A percentile compares a stretch with the other conserved stretches of the same genome.
phyloP scores from a whole-genome alignment of 2,797 vertebrate species.

The Melanotaenia boesemani region DNA sequence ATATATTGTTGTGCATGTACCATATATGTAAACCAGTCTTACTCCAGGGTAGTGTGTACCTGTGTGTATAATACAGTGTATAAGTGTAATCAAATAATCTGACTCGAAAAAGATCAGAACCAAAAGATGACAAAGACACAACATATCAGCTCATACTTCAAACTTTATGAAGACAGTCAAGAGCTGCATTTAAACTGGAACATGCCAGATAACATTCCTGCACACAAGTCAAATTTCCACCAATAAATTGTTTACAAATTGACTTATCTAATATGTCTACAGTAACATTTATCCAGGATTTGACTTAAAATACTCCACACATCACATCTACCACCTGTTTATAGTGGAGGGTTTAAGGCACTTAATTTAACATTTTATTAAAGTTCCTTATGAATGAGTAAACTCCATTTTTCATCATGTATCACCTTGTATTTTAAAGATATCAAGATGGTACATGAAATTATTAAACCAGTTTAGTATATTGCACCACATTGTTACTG shows the following conservation, averaged over 20 bases:
- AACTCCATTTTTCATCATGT: not conserved
- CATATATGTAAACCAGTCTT: not conserved
- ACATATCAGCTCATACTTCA: slow-evolving; percentile 16
- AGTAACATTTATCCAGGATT: slow-evolving; percentile 5
- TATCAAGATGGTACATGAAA: not conserved
- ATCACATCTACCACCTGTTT: slow-evolving; percentile 10
- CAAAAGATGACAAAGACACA: not conserved
- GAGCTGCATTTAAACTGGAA: slow-evolving; percentile 31
- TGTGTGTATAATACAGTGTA: not conserved
- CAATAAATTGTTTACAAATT: slow-evolving; percentile 4
- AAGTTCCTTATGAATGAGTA: not conserved
- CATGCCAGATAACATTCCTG: slow-evolving; percentile 23
- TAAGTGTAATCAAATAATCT: not conserved
- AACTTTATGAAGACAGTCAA: slow-evolving; percentile 1
- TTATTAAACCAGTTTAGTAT: not conserved
- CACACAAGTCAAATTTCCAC: slow-evolving; percentile 10
- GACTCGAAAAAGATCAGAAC: not conserved
- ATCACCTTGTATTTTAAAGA: slow-evolving; percentile 8
- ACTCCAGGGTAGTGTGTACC: not conserved
- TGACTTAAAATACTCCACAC: slow-evolving; percentile 19
- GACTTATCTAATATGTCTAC: slow-evolving; percentile 2
- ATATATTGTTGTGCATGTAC: not conserved
- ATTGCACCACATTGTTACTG: slow-evolving; percentile 39
- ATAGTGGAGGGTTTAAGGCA: slow-evolving; percentile 47
- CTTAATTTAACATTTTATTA: slow-evolving; percentile 27